Percentiles rank a stretch among this genome's conserved stretches.
Conservation (phyloP, 1,140 invertebrate species). For the Heliconius hewitsoni region DNA sequence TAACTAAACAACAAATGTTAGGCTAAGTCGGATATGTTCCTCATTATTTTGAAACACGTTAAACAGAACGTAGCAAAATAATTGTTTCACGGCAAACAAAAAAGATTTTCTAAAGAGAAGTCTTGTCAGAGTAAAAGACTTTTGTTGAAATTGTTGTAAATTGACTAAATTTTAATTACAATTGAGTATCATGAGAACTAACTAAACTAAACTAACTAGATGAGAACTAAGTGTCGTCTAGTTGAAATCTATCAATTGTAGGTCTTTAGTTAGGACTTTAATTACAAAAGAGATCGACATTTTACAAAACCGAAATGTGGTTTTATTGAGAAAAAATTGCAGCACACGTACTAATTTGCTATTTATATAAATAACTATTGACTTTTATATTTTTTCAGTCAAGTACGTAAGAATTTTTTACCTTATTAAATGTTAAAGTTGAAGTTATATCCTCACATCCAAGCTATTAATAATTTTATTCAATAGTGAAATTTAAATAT, state of each 20-base stretch:
- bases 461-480: neutral
- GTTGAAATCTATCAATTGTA: neutral
- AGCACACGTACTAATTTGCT: neutral
- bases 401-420: neutral
- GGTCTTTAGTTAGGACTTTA: neutral
- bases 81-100: neutral
- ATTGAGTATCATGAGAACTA: neutral
- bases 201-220: neutral
- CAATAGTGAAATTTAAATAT: neutral
- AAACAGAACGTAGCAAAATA: neutral
- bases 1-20: neutral
- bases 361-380: neutral
- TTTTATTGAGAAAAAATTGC: neutral
- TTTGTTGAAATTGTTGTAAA: neutral
- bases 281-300: neutral
- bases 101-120: neutral
- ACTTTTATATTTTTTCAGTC: neutral
- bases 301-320: neutral
- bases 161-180: neutral
- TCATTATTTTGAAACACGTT: conserved; percentile 1
- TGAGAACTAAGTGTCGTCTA: neutral
- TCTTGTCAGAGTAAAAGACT: neutral
- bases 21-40: neutral
- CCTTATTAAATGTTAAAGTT: neutral
- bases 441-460: neutral